A percentile compares a stretch with the other conserved stretches of the same genome.
phyloP scores from a whole-genome alignment of 2,797 vertebrate genomes.

The Hippoglossus hippoglossus region DNA sequence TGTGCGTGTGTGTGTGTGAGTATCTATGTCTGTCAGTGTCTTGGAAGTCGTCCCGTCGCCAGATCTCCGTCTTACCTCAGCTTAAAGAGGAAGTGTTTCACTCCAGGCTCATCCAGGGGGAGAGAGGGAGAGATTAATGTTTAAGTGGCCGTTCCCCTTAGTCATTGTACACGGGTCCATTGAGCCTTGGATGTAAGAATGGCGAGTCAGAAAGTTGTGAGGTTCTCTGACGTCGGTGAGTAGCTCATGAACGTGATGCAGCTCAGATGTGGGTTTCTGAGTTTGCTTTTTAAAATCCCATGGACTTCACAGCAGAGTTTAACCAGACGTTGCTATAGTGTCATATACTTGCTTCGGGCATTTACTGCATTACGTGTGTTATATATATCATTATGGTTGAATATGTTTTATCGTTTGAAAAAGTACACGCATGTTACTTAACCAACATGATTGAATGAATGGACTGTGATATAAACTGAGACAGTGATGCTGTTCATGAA shows the following conservation, averaged over 20 bases:
- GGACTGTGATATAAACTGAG: too few relatives aligned
- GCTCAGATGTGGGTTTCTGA: background rate
- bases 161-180: slow-evolving; percentile 21
- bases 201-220: slow-evolving; percentile 40
- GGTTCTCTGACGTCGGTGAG: slow-evolving; percentile 57
- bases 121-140: background rate
- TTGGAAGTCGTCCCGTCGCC: slow-evolving; percentile 49
- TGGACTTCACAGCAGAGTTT: too few relatives aligned
- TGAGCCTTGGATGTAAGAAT: slow-evolving; percentile 30
- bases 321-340: too few relatives aligned
- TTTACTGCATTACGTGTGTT: too few relatives aligned
- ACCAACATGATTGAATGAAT: too few relatives aligned
- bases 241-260: slow-evolving; percentile 16
- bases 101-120: background rate
- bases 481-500: too few relatives aligned
- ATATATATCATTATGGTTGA: too few relatives aligned
- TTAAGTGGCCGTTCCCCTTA: background rate
- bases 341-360: too few relatives aligned
- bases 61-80: slow-evolving; percentile 51
- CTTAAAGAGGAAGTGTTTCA: slow-evolving; percentile 33
- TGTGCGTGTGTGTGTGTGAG: slow-evolving; percentile 32
- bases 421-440: too few relatives aligned
- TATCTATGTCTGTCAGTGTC: slow-evolving; percentile 61
- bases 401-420: too few relatives aligned
- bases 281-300: too few relatives aligned